Conservation (phyloP, 2,888 invertebrate genomes). For the Pyrrhopygopsis socrates region DNA sequence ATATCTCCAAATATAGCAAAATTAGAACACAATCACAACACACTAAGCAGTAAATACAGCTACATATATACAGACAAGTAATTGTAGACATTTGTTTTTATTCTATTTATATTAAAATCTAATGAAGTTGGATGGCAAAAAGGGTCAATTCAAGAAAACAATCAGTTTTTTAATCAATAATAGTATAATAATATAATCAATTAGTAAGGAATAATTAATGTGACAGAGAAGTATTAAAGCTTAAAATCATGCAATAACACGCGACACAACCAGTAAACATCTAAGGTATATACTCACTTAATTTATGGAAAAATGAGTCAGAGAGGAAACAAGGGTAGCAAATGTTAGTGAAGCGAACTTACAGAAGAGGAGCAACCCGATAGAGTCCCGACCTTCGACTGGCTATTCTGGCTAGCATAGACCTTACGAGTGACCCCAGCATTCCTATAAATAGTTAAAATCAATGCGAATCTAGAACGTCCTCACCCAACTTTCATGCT, state of each 20-base stretch:
- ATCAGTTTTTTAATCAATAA: no score
- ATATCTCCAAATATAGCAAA: no score
- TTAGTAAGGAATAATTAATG: no score
- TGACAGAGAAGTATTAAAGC: no score
- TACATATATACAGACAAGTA: no score
- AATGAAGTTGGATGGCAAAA: no score
- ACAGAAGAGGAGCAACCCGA: constrained; percentile 97
- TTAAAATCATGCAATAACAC: neutral
- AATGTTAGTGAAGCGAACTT: constrained; percentile 88
- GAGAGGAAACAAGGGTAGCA: constrained; percentile 20
- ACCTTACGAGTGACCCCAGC: constrained; percentile 94
- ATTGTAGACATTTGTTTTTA: no score
- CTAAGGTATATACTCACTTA: neutral
- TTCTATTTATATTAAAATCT: no score
- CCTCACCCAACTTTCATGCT: constrained; percentile 91
- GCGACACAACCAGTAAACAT: neutral
- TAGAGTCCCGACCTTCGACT: constrained; percentile 96
- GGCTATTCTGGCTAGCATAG: constrained; percentile 94
- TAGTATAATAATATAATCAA: no score
- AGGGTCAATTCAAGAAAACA: no score
- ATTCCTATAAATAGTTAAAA: constrained; percentile 95
- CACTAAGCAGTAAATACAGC: no score
- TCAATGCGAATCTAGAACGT: constrained; percentile 92
- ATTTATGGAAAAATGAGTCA: constrained; percentile 47
- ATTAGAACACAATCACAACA: no score